Base-by-base conservation (phyloP, 2,113 vertebrate genomes). In the Ibidorhyncha struthersii region DNA sequence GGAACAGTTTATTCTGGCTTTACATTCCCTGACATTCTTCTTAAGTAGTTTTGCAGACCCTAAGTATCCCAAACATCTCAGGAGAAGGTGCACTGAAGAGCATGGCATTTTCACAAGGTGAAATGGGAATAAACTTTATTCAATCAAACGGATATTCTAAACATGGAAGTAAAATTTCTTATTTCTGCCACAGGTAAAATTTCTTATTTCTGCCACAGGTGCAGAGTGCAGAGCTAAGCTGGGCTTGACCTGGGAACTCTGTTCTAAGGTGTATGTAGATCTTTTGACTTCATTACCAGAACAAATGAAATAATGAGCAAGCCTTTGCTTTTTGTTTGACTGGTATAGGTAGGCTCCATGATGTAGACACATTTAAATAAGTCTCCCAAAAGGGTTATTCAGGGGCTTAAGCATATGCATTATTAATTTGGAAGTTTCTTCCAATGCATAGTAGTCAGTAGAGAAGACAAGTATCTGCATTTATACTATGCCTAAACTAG, bases 31-130 rank as follows among this genome's bases (percentile, higher is more conserved):
- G 16, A 59, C 12, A 22, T 84, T 81, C n/a, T 81, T 78, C 47
- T 72, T 47, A 50, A 6, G 10, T 52, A 82, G 29, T 61, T 88
- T 74, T 78, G 30, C 56, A 71, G 47, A 80, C 27, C 36, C 29
- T 38, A 62, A 79, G 14, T 65, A 65, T 77, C 12, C 36, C 17
- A 25, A 0, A 0, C 58, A 10, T 41, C 36, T 26, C 55, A 58
- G 20, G 19, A 78, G 49, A 81, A 84, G 43, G 55, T 18, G 20
- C 2, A 5, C 18, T 38, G 36, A 89, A 34, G 30, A 40, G 16
- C 13, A 53, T 53, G 10, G 6, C 15, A 16, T 85, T 90, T 81
- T 90, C 38, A 40, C 41, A 50, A 43, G 19, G 25, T 53, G 8
- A 85, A 78, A 83, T 45, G 32, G 10, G 21, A 86, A 36, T 67